phyloP scores from a whole-genome alignment of 2,888 invertebrate species.

The Callyntrura sp. region DNA sequence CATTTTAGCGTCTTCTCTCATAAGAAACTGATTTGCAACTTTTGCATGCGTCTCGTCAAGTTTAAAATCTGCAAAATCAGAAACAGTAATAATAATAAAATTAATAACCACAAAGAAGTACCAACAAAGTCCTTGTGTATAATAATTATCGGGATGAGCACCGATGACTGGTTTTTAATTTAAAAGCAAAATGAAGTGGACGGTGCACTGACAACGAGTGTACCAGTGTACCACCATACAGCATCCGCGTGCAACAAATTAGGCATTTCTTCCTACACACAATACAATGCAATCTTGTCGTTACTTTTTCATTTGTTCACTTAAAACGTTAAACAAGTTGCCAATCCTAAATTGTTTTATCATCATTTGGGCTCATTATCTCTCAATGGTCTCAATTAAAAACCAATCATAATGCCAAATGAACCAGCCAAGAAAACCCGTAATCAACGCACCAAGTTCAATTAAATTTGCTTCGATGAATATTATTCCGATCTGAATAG shows the following conservation, averaged over 20 bases:
- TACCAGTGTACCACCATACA: neutral
- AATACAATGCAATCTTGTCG: neutral
- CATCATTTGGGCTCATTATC: conserved; percentile 31
- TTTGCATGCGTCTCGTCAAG: no score
- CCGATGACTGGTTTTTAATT: conserved; percentile 40
- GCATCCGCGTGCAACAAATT: no score
- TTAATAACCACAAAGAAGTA: no score
- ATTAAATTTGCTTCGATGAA: no score
- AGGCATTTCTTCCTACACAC: no score
- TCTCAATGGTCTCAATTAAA: conserved; percentile 13
- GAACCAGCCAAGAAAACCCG: conserved; percentile 39
- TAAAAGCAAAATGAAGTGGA: conserved; percentile 1
- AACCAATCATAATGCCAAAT: no score
- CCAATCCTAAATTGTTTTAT: conserved; percentile 62
- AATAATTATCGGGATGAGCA: conserved; percentile 69
- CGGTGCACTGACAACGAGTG: no score
- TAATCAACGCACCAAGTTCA: neutral
- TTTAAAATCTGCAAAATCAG: no score
- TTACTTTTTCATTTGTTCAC: conserved; percentile 24
- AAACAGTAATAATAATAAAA: no score
- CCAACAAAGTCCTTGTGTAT: conserved; percentile 44
- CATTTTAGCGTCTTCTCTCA: no score
- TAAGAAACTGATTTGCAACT: no score
- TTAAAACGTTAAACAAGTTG: conserved; percentile 61
- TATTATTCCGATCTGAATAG: no score